Conservation (phyloP, 2,888 invertebrate species). For the Drosophila acutilabella region DNA sequence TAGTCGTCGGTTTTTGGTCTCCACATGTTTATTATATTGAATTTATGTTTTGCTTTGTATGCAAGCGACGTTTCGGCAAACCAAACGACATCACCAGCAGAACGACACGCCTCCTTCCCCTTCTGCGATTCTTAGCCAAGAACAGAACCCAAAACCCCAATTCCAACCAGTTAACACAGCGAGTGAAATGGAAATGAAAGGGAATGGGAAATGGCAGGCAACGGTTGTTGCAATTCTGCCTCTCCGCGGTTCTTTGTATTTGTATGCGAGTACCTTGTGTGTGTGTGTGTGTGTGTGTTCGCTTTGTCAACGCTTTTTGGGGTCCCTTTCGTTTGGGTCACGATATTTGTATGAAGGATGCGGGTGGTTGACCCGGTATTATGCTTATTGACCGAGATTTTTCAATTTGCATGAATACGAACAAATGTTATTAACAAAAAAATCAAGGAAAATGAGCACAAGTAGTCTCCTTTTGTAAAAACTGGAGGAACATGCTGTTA, state of each 20-base stretch:
- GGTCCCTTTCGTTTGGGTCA: slow-evolving; percentile 25
- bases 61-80: slow-evolving; percentile 45
- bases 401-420: slow-evolving; percentile 52
- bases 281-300: slow-evolving; percentile 32
- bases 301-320: slow-evolving; percentile 51
- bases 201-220: slow-evolving; percentile 25
- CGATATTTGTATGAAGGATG: slow-evolving; percentile 6
- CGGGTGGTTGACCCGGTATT: slow-evolving; percentile 28
- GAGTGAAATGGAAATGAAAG: slow-evolving; percentile 36
- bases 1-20: slow-evolving; percentile 6
- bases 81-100: slow-evolving; percentile 21
- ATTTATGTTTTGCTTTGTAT: slow-evolving; percentile 61
- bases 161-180: slow-evolving; percentile 28
- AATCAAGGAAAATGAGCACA: slow-evolving; percentile 12
- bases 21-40: slow-evolving; percentile 58
- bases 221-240: slow-evolving; percentile 36
- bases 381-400: slow-evolving; percentile 72
- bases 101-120: neutral
- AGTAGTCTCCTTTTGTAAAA: no score
- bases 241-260: slow-evolving; percentile 13
- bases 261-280: slow-evolving; percentile 19
- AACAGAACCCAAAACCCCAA: slow-evolving; percentile 13
- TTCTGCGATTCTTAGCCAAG: neutral
- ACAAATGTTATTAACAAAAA: slow-evolving; percentile 46
- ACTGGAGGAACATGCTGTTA: neutral